phyloP scores from a whole-genome alignment of 64 coral and sea anemone species.

The Stichodactyla mertensii region DNA sequence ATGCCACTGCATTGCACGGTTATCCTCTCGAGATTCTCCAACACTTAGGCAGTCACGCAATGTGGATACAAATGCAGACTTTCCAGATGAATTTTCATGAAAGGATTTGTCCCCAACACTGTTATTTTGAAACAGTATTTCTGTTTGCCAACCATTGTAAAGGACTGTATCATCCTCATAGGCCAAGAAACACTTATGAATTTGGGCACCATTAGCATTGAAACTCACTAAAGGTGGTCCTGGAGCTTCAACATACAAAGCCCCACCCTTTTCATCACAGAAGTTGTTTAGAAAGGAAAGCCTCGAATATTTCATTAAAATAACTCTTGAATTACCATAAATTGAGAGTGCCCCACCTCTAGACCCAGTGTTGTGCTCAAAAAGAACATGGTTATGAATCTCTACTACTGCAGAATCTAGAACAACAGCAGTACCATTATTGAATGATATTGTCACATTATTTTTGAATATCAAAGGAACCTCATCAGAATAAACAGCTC shows the following conservation, averaged over 20 bases:
- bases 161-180: slow-evolving; percentile 33
- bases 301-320: slow-evolving; percentile 44
- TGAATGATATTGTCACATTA: slow-evolving; percentile 33
- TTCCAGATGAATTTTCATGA: slow-evolving; percentile 29
- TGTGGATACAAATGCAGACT: slow-evolving; percentile 58
- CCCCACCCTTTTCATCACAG: slow-evolving; percentile 67
- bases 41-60: slow-evolving; percentile 48
- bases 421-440: slow-evolving; percentile 53
- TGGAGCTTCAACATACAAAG: slow-evolving; percentile 55
- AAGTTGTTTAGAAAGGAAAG: slow-evolving; percentile 47
- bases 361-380: slow-evolving; percentile 56
- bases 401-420: slow-evolving; percentile 58
- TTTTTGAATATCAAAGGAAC: slow-evolving; percentile 44
- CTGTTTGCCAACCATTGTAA: slow-evolving; percentile 60
- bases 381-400: slow-evolving; percentile 25
- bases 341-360: slow-evolving; percentile 73
- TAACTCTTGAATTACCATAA: slow-evolving; percentile 63
- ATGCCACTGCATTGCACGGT: slow-evolving; percentile 61
- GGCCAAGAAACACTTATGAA: slow-evolving; percentile 61
- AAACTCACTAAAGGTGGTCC: slow-evolving; percentile 68
- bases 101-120: slow-evolving; percentile 10
- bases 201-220: slow-evolving; percentile 41
- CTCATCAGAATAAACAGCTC: slow-evolving; percentile 50
- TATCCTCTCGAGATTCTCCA: slow-evolving; percentile 37
- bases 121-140: slow-evolving; percentile 56